Base-by-base conservation (phyloP, 2,888 invertebrate species). In the Agrilus mali region DNA sequence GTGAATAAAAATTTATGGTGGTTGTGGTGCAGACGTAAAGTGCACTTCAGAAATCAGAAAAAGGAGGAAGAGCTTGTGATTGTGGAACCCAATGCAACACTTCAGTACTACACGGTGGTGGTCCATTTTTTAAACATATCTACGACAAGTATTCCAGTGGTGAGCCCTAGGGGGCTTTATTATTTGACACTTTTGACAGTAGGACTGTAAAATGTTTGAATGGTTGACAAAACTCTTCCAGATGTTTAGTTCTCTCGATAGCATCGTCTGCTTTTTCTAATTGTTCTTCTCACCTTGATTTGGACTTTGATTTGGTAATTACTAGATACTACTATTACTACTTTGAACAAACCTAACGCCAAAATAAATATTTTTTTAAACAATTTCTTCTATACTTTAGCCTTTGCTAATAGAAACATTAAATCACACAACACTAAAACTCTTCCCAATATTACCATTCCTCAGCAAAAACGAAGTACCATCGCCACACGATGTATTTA, bases 61-160 rank as follows among this genome's bases (percentile, higher is more conserved):
- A 52, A 93, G 75, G 61, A 96, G 81, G 72, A 97, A 96, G 71
- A 82, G 95, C 71, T 96, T 96, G 74, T 96, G 95, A 69, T 96
- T 96, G 63, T 82, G 80, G 71, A 86, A 95, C 63, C 87, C 88
- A 44, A 96, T 90, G 65, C 95, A 96, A 68, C 93, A 95, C 72
- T 95, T 90, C 53, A 90, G 84, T 90, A 90, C 93, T 10, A 93
- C 94, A 67, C 95, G 96, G 67, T 96, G 95, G 67, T 96, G 95
- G 70, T 96, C 95, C 90, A 94, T 93, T 71, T 94, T 94, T 48
- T 92, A 75, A 7, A 94, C 83, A 69, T 94, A 94, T 47, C 78
- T 75, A 14, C 85, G 78, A 66, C 95, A 96, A 20, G 93, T 86
- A 53, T 89, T 89, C 69, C 96, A 96, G 66, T 96, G 96, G 66